Base-by-base conservation (phyloP, 2,797 vertebrate species). In the Hoplostethus atlanticus region DNA sequence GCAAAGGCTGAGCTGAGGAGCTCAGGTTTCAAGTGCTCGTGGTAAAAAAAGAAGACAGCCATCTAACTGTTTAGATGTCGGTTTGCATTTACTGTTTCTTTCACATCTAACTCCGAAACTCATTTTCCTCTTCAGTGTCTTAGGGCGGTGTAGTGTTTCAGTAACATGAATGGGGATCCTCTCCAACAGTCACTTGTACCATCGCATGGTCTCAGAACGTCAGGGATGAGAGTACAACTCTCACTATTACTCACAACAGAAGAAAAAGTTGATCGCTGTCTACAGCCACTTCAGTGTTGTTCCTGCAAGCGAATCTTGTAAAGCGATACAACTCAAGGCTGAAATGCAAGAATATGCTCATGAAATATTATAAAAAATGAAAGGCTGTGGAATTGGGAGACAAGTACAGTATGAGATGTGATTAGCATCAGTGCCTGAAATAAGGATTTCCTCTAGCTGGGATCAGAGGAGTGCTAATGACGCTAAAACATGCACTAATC, bases 131-230 rank as follows among this genome's bases (percentile, higher is more conserved):
- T 42, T 28, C 30, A 2, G n/a, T 65, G 68, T 68, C 46, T 6
- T 0, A 0, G 60, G 76, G 77, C 56, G 58, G 51, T 15, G 13
- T 15, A 47, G 52, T 17, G 5, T 64, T 67, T 86, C 58, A 70
- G 69, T 70, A 6, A 70, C 63, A 77, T 75, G 79, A 84, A 86
- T 74, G 75, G 16, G 76, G 80, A 59, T 61, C 46, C 67, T 76
- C 69, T 64, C 68, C 76, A 84, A 85, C 83, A 85, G 84, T 80
- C 79, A 60, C 69, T 81, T 46, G n/a, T 76, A 81, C 77, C 77
- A 4, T 81, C 75, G 7, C 4, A 28, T 9, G 17, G 1, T 76
- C 75, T 86, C 68, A 76, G 40, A 76, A 73, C 47, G 66, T 79
- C 85, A 83, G 83, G 57, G 15, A n/a, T 21, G 73, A 70, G 66